A percentile compares a stretch with the other conserved stretches of the same genome.
Evolutionary conservation across 23 tunicate species (phyloP).

Genomic region (Corella eumyota): DNA sequence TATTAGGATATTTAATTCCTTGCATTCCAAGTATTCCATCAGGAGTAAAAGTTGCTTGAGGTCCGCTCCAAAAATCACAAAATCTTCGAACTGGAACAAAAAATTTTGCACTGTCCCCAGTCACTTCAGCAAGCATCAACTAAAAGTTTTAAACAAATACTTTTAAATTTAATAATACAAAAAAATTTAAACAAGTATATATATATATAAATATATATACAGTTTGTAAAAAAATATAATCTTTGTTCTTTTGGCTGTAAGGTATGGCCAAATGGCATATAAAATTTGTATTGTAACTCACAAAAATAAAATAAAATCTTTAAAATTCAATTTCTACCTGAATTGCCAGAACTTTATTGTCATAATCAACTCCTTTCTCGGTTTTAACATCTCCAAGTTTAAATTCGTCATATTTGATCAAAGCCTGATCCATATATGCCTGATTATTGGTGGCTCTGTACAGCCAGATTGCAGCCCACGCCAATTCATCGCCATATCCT

Average conservation of each 20-base stretch:
- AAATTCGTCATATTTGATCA: slow-evolving; percentile 18
- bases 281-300: too few relatives aligned
- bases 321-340: slow-evolving; percentile 29
- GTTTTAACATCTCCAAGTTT: slow-evolving; percentile 1
- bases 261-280: too few relatives aligned
- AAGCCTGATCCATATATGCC: slow-evolving; percentile 35
- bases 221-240: too few relatives aligned
- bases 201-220: too few relatives aligned
- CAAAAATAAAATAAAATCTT: too few relatives aligned
- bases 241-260: too few relatives aligned
- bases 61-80: slow-evolving; percentile 5
- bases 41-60: slow-evolving; percentile 2
- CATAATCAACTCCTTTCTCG: slow-evolving; percentile 31
- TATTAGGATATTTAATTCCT: neutral
- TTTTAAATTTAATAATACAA: too few relatives aligned
- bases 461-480: slow-evolving; percentile 66
- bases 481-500: slow-evolving; percentile 52
- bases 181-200: too few relatives aligned
- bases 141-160: too few relatives aligned
- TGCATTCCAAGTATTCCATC: slow-evolving; percentile 14
- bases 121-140: slow-evolving; percentile 6
- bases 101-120: slow-evolving; percentile 1
- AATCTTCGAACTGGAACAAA: slow-evolving; percentile 5
- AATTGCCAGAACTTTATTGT: slow-evolving; percentile 37
- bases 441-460: slow-evolving; percentile 38